Base-by-base conservation (phyloP, 2,797 vertebrate species). In the Enteromius unitaeniatus region DNA sequence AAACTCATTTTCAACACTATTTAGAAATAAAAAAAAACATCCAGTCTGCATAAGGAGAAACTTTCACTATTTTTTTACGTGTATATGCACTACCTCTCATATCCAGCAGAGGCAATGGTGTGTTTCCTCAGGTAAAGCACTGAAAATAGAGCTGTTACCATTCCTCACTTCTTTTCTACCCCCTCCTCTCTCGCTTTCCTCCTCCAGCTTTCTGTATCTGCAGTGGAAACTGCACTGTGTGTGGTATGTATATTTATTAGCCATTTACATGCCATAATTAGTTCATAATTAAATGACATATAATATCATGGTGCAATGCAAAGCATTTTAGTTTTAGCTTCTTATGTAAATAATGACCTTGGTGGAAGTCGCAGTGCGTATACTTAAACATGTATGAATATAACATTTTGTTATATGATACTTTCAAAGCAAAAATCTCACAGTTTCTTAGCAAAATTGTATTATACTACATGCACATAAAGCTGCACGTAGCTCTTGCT, bases 101-200 rank as follows among this genome's bases (percentile, higher is more conserved):
- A 51, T 65, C 84, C 88, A 78, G 42, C 21, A 76, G 88, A 75
- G 82, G 86, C 42, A 47, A 78, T 86, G 60, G 55, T 55, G 64
- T 65, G n/a, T 77, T 68, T 76, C 13, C 34, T 26, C 73, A 83
- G 81, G 73, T 83, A 55, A 83, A 49, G 53, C 65, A 23, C 68
- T 73, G 70, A 84, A 74, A 79, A 77, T 70, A 81, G 47, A 23
- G 31, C 68, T 23, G 45, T 37, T 79, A 53, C 74, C 28, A 55
- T 78, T 68, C 26, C 65, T 84, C 64, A 62, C 75, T 78, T 81
- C 60, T 75, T n/a, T 62, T 8, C 68, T 47, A 14, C 5, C 81
- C 76, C 40, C 53, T 53, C 62, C 69, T 49, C 65, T 15, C 6
- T 26, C 42, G 83, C 58, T 62, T 37, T 83, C 19, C 23, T 51